phyloP scores from a whole-genome alignment of 2,888 invertebrate genomes.

The Nemurella pictetii region DNA sequence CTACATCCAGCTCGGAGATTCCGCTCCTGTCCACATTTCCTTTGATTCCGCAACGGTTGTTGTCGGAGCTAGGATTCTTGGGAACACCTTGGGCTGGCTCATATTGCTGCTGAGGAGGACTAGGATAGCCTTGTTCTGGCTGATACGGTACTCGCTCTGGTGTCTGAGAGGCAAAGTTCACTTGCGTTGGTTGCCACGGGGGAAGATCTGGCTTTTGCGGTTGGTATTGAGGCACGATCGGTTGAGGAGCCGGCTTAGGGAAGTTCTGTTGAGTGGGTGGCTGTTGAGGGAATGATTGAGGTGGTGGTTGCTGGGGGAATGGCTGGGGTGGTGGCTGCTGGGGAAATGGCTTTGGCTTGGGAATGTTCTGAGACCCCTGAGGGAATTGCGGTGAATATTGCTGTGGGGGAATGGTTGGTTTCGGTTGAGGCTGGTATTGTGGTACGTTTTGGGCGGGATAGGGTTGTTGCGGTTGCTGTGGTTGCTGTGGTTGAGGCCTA shows the following conservation, averaged over 20 bases:
- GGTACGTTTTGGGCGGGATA: neutral
- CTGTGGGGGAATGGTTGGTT: constrained; percentile 9
- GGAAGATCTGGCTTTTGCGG: constrained; percentile 34
- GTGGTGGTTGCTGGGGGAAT: constrained; percentile 21
- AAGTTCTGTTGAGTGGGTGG: neutral
- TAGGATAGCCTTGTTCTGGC: neutral
- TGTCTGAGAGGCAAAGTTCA: neutral
- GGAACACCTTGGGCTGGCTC: neutral
- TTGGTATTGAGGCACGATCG: constrained; percentile 12
- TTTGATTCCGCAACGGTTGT: constrained; percentile 50
- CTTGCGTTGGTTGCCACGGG: constrained; percentile 28
- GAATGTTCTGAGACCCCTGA: neutral
- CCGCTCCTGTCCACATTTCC: constrained; percentile 43
- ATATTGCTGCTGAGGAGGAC: constrained; percentile 16
- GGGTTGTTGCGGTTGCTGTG: neutral
- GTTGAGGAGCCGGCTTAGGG: neutral
- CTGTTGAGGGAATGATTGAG: constrained; percentile 25
- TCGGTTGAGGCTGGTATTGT: constrained; percentile 47
- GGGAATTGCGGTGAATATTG: neutral
- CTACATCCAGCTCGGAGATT: constrained; percentile 58
- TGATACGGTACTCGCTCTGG: neutral
- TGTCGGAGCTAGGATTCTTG: constrained; percentile 6
- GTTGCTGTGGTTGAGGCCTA: constrained; percentile 27
- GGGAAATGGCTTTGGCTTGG: constrained; percentile 7
- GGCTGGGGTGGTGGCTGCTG: constrained; percentile 16